These are phyloP conservation scores for Podarcis muralis DNA, from an alignment of 2,113 vertebrate genomes.

Conservation along the genomic window DNA sequence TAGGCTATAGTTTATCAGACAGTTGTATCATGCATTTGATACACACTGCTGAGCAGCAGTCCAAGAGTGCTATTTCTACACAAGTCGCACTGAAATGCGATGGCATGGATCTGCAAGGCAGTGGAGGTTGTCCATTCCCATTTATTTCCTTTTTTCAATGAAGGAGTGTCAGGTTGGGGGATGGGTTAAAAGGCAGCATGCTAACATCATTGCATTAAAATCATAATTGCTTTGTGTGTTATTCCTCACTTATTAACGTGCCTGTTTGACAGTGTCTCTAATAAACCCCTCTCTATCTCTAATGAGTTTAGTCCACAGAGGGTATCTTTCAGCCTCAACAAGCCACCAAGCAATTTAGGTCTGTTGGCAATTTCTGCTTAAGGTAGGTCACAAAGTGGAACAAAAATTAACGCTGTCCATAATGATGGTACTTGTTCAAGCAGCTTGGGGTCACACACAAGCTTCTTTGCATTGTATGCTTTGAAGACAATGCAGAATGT, in stretches of 20 bases:
- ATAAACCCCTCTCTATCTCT: constrained; percentile 59
- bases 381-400: constrained; percentile 64
- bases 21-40: not conserved
- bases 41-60: not conserved
- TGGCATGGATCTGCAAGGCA: not conserved
- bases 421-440: constrained; percentile 65
- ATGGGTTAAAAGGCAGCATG: constrained; percentile 38
- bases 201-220: constrained; percentile 64
- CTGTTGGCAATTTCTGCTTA: constrained; percentile 68
- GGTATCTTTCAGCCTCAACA: constrained; percentile 65
- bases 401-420: constrained; percentile 67
- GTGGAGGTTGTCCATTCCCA: constrained; percentile 25
- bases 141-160: constrained; percentile 58
- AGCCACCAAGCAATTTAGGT: constrained; percentile 74
- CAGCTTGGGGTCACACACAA: constrained; percentile 41
- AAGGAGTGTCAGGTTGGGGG: not conserved
- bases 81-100: not conserved
- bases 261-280: constrained; percentile 61
- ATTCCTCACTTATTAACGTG: constrained; percentile 70
- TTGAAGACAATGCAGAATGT: not conserved
- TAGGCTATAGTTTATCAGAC: not conserved
- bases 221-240: constrained; percentile 70
- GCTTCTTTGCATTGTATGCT: constrained; percentile 17
- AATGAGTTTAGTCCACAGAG: constrained; percentile 68
- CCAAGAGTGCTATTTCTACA: not conserved